A percentile compares a stretch with the other conserved stretches of the same genome.
Evolutionary conservation across 2,888 invertebrate species (phyloP).

Genomic region (Calameuta pallipes): DNA sequence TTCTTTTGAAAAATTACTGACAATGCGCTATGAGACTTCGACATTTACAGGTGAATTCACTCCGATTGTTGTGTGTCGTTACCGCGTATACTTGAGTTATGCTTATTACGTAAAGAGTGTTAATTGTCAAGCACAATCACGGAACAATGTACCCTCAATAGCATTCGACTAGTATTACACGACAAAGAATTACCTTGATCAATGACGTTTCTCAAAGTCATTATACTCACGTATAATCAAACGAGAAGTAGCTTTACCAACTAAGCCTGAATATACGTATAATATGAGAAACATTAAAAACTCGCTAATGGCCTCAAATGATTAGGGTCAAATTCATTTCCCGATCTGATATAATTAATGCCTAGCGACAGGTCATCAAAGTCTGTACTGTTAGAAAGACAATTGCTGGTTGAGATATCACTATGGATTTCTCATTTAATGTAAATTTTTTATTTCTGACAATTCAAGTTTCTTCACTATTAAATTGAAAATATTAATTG

Average conservation of each 20-base stretch:
- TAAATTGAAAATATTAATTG: background rate
- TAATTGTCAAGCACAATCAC: background rate
- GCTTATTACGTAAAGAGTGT: background rate
- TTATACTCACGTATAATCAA: background rate
- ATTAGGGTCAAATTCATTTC: background rate
- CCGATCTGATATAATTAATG: background rate
- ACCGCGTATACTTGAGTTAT: background rate
- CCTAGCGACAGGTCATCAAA: background rate
- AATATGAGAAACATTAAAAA: background rate
- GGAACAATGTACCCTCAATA: background rate
- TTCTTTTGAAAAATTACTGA: background rate
- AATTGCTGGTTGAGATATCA: background rate
- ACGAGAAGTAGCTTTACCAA: background rate
- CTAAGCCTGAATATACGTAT: background rate
- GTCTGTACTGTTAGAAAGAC: background rate
- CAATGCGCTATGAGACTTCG: background rate
- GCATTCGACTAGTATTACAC: background rate
- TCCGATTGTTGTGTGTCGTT: background rate
- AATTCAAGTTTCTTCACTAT: background rate
- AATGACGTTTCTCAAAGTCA: background rate
- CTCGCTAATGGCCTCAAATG: background rate
- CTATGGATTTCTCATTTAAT: conserved; percentile 16
- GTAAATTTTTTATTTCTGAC: conserved; percentile 21
- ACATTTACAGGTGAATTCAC: background rate
- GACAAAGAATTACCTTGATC: background rate